Base-by-base conservation (phyloP, 2,113 vertebrate genomes). In the Platycercus adscitus region DNA sequence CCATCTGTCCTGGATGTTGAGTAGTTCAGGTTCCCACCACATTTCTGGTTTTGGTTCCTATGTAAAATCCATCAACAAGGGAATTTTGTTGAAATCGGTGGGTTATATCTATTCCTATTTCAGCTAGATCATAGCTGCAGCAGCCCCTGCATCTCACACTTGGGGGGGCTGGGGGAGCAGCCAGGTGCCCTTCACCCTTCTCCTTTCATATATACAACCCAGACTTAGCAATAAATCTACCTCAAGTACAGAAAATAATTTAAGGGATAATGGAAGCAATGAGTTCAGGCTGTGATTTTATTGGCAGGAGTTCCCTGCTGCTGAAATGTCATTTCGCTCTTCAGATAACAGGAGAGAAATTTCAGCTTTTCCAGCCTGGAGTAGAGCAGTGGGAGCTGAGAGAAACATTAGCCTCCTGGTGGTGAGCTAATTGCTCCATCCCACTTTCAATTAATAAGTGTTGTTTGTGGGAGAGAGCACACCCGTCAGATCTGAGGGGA, bases 271-370 rank as follows among this genome's bases (percentile, higher is more conserved):
- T 85, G 93, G 97, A 96, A 65, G 29, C 87, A 19, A 64, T 13
- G 37, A 24, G 81, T 68, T 81, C 93, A 61, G 90, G 89, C 97
- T 96, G 96, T n/a, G 6, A 93, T 96, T 97, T 96, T 95, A 90
- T 69, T 96, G 96, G 92, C 93, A 89, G 86, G 63, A 90, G 77
- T 89, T 96, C 90, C 95, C 96, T 35, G 71, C 94, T 70, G 91
- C 78, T 85, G 76, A 90, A 94, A 96, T 96, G 90, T 89, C 94
- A 37, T 93, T 96, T 95, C 53, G 37, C 89, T 93, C 88, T 92
- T 96, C 35, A 31, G 86, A 84, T 52, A 80, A 58, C 37, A n/a
- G 86, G 60, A 31, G 72, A 49, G 76, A 71, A 79, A 93, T 81
- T 83, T 85, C 75, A 78, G 91, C 72, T 85, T 72, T 91, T 77